These are phyloP conservation scores for Punctoribates punctum DNA, from an alignment of 2,888 invertebrate species.

Conservation along the genomic window DNA sequence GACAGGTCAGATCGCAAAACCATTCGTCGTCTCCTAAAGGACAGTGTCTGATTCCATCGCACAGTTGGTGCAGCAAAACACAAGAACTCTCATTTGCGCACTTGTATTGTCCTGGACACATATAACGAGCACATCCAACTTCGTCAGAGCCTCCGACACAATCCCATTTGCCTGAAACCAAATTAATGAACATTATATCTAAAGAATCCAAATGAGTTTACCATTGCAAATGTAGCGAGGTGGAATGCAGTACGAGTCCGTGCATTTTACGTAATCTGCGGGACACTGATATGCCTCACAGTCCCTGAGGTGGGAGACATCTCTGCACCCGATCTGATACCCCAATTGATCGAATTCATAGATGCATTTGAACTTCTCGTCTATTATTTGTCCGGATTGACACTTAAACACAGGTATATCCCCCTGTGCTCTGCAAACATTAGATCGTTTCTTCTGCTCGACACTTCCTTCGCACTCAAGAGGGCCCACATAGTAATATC, in stretches of 20 bases:
- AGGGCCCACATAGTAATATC: conserved; percentile 49
- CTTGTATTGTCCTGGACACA: conserved; percentile 50
- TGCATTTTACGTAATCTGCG: conserved; percentile 50
- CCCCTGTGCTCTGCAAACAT: neutral
- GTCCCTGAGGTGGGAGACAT: conserved; percentile 49
- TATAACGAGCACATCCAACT: conserved; percentile 48
- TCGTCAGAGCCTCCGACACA: conserved; percentile 51
- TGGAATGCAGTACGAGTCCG: conserved; percentile 50
- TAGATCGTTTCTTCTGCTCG: conserved; percentile 23
- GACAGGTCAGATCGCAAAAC: conserved; percentile 50
- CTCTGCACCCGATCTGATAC: conserved; percentile 50
- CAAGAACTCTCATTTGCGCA: conserved; percentile 50
- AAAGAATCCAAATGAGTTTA: neutral
- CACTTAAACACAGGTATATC: conserved; percentile 45
- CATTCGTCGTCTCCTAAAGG: conserved; percentile 50
- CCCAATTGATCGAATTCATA: conserved; percentile 50
- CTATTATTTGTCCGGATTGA: conserved; percentile 49
- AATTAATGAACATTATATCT: neutral
- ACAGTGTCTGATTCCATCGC: conserved; percentile 50
- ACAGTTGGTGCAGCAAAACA: conserved; percentile 49
- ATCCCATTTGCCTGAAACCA: conserved; percentile 46
- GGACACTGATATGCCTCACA: conserved; percentile 50
- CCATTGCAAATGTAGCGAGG: conserved; percentile 50
- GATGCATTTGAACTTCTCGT: conserved; percentile 47
- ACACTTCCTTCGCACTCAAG: conserved; percentile 49